Percentiles rank a stretch among this genome's conserved stretches.
These are phyloP conservation scores for Podarcis cretensis DNA, from an alignment of 2,113 vertebrate genomes.

Conservation along the genomic window DNA sequence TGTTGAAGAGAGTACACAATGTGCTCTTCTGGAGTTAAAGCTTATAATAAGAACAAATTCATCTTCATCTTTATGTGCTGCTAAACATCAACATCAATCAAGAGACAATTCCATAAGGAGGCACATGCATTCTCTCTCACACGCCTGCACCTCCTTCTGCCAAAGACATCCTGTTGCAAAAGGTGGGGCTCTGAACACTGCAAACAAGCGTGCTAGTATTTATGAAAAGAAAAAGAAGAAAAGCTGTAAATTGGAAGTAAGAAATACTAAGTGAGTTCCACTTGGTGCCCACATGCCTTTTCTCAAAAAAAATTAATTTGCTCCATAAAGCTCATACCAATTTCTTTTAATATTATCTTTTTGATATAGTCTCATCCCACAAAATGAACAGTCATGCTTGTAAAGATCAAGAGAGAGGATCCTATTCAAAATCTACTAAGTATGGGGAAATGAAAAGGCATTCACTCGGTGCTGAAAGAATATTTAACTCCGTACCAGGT, in stretches of 20 bases:
- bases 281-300: too few species aligned
- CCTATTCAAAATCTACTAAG: background rate
- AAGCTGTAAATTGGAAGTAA: background rate
- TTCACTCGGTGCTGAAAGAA: background rate
- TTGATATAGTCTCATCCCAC: background rate
- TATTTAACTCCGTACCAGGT: background rate
- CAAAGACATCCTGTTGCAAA: background rate
- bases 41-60: background rate
- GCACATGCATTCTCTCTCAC: accelerated
- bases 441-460: background rate
- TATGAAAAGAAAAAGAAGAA: background rate
- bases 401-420: background rate
- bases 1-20: background rate
- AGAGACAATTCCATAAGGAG: background rate
- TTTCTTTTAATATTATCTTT: background rate
- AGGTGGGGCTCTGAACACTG: background rate
- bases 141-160: background rate
- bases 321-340: background rate
- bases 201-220: background rate
- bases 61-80: background rate
- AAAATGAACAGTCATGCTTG: background rate
- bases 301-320: background rate
- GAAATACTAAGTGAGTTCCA: background rate
- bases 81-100: background rate
- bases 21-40: background rate